phyloP scores from a whole-genome alignment of 2,113 vertebrate genomes.

The Tragelaphus scriptus region DNA sequence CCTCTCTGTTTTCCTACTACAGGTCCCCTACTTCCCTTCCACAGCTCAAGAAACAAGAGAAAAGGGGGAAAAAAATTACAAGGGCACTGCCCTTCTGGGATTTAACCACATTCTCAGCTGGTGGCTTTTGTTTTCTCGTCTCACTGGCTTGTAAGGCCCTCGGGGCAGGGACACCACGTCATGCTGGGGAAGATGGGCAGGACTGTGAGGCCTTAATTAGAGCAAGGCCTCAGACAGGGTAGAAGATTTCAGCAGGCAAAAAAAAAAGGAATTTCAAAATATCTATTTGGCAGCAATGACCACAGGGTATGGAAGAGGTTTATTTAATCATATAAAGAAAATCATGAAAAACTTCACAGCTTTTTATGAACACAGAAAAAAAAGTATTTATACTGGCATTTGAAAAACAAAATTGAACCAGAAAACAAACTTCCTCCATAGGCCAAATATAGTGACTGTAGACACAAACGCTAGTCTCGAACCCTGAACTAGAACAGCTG shows the following conservation, averaged over 20 bases:
- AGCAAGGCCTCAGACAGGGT: constrained; percentile 37
- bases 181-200: constrained; percentile 17
- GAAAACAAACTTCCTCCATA: neutral
- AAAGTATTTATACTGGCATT: neutral
- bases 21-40: neutral
- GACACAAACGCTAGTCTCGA: neutral
- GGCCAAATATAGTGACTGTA: neutral
- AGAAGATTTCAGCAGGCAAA: constrained; percentile 28
- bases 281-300: constrained; percentile 7
- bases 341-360: neutral
- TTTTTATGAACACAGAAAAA: neutral
- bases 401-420: constrained; percentile 23
- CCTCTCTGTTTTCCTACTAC: neutral
- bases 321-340: constrained; percentile 37
- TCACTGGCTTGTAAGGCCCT: constrained; percentile 65
- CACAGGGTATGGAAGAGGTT: neutral
- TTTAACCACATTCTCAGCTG: constrained; percentile 65
- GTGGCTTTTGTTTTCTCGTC: constrained; percentile 69
- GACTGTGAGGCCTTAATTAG: constrained; percentile 58
- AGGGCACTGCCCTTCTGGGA: constrained; percentile 61
- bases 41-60: constrained; percentile 11
- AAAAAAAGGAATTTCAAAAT: constrained; percentile 47
- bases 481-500: neutral
- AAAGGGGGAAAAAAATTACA: neutral
- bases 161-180: constrained; percentile 28